A percentile compares a stretch with the other conserved stretches of the same genome.
These are phyloP conservation scores for Drosophila suboccidentalis DNA, from an alignment of 2,888 invertebrate species.

Conservation along the genomic window DNA sequence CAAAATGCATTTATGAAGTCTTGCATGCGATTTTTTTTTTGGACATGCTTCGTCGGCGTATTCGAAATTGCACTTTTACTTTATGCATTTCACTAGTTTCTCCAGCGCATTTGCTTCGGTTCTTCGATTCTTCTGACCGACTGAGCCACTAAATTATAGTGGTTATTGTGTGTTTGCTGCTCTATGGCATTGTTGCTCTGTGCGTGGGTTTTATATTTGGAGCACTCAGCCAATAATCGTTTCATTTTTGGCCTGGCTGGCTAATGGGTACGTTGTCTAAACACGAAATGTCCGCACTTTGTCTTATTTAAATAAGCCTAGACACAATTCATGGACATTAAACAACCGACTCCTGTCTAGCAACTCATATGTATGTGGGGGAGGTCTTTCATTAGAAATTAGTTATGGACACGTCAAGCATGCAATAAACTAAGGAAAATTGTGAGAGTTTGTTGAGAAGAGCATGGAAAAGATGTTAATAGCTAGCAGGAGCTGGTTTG, in stretches of 20 bases:
- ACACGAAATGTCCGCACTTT: slow-evolving; percentile 73
- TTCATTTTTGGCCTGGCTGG: slow-evolving; percentile 61
- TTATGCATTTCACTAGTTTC: slow-evolving; percentile 56
- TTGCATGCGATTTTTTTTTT: slow-evolving; percentile 23
- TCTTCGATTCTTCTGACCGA: slow-evolving; percentile 53
- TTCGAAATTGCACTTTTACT: slow-evolving; percentile 62
- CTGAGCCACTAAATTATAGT: slow-evolving; percentile 54
- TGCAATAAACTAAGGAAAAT: not conserved
- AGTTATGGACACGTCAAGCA: slow-evolving; percentile 41
- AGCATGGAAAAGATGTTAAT: not conserved
- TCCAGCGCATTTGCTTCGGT: slow-evolving; percentile 36
- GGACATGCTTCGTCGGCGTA: slow-evolving; percentile 32
- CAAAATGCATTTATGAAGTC: slow-evolving; percentile 18
- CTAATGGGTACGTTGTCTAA: slow-evolving; percentile 70
- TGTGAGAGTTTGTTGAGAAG: slow-evolving; percentile 1
- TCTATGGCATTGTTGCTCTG: slow-evolving; percentile 25
- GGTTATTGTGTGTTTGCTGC: slow-evolving; percentile 28
- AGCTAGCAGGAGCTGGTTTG: not conserved
- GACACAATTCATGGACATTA: slow-evolving; percentile 50
- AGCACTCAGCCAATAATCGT: slow-evolving; percentile 57
- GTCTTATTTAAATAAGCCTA: slow-evolving; percentile 59
- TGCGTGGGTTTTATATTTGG: slow-evolving; percentile 49
- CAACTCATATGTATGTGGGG: slow-evolving; percentile 15
- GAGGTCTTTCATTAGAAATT: slow-evolving; percentile 53
- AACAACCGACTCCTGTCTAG: slow-evolving; percentile 33